A percentile compares a stretch with the other conserved stretches of the same genome.
Conservation (phyloP, 2,113 vertebrate genomes). For the Dasyurus viverrinus region DNA sequence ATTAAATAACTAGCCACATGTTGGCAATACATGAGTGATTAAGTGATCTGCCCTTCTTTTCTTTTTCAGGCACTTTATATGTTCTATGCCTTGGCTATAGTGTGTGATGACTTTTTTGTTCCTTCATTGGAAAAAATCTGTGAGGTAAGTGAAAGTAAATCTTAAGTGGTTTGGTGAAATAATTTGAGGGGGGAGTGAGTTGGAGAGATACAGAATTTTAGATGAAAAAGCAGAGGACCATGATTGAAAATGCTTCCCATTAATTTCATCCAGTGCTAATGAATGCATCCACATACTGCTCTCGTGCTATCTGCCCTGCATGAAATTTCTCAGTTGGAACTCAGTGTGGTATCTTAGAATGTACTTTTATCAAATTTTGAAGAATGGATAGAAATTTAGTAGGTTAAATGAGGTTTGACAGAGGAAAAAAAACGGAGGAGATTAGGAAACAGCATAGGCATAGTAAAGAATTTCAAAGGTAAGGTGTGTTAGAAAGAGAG, state of each 20-base stretch:
- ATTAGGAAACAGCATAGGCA: neutral
- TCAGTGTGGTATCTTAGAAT: neutral
- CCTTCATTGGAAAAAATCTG: constrained; percentile 98
- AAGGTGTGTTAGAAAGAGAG: neutral
- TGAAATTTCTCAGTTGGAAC: neutral
- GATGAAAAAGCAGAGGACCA: neutral
- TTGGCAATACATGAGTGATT: constrained; percentile 11
- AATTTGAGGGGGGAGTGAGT: neutral
- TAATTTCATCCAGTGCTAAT: neutral
- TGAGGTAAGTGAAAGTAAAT: constrained; percentile 86
- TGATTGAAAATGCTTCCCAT: neutral
- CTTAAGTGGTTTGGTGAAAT: neutral
- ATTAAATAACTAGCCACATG: neutral
- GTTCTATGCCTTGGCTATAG: constrained; percentile 97
- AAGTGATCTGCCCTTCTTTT: constrained; percentile 11
- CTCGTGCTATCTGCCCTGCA: neutral
- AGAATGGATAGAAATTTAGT: neutral
- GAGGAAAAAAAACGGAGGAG: neutral
- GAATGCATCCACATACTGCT: neutral
- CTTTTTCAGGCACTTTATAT: constrained; percentile 94
- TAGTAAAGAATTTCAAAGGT: too few relatives aligned
- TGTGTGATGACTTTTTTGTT: constrained; percentile 98
- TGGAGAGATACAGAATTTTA: fast-evolving
- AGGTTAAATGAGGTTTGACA: neutral
- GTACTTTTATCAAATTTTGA: neutral